A percentile compares a stretch with the other conserved stretches of the same genome.
These are phyloP conservation scores for Paracentrotus lividus DNA, from an alignment of 53 echinoderm and acorn worm genomes.

Conservation along the genomic window DNA sequence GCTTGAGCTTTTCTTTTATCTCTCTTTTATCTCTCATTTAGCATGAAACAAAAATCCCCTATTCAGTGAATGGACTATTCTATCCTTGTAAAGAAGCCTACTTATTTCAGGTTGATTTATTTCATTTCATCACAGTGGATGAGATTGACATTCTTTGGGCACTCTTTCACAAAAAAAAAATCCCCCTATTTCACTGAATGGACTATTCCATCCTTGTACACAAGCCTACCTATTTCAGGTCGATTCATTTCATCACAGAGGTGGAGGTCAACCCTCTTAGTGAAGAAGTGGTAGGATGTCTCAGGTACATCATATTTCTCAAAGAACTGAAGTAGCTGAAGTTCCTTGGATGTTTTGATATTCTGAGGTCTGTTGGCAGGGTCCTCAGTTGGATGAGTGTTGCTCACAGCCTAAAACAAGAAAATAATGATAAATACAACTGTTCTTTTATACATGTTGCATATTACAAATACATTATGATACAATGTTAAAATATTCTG, in stretches of 20 bases:
- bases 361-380: slow-evolving; percentile 73
- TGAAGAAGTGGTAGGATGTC: slow-evolving; percentile 94
- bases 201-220: slow-evolving; percentile 2
- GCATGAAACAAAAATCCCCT: background rate
- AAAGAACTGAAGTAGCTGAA: slow-evolving; percentile 90
- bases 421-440: no score
- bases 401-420: slow-evolving; percentile 66
- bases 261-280: slow-evolving; percentile 91
- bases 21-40: background rate
- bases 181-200: slow-evolving; percentile 1
- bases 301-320: slow-evolving; percentile 92
- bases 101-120: slow-evolving; percentile 88
- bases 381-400: slow-evolving; percentile 67
- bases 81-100: slow-evolving; percentile 20
- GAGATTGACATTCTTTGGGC: slow-evolving; percentile 75
- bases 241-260: slow-evolving; percentile 98
- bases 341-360: slow-evolving; percentile 85
- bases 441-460: no score
- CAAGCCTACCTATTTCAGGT: slow-evolving; percentile 82
- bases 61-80: background rate
- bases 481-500: no score
- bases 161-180: background rate
- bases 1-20: slow-evolving; percentile 63
- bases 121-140: slow-evolving; percentile 89
- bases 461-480: no score